These are phyloP conservation scores for Hoplias malabaricus DNA, from an alignment of 2,113 vertebrate genomes.

Conservation along the genomic window DNA sequence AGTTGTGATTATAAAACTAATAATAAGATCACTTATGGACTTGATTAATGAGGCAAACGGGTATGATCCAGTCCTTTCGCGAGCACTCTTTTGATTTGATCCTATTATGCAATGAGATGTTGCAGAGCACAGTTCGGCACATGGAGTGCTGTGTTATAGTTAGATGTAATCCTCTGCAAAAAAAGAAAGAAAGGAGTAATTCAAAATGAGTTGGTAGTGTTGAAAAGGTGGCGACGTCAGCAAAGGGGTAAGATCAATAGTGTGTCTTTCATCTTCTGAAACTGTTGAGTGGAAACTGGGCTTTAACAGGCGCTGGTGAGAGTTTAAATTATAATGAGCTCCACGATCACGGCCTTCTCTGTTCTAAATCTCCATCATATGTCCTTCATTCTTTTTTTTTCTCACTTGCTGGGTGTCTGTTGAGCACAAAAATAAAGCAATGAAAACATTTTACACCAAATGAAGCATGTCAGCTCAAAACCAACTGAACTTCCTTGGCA, in stretches of 20 bases:
- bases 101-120: background rate
- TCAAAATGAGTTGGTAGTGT: constrained; percentile 7
- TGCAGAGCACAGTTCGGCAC: background rate
- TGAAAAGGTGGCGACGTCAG: background rate
- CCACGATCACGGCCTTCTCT: constrained; percentile 54
- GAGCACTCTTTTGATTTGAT: background rate
- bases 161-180: background rate
- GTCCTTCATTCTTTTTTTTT: constrained; percentile 53
- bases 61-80: background rate
- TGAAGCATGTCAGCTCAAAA: constrained; percentile 52
- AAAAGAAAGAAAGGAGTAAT: background rate
- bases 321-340: constrained; percentile 60
- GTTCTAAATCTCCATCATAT: constrained; percentile 54
- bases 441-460: constrained; percentile 61
- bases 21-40: background rate
- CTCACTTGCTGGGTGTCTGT: constrained; percentile 39
- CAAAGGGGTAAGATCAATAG: constrained; percentile 46
- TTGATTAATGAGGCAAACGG: background rate
- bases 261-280: constrained; percentile 49
- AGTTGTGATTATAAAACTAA: background rate
- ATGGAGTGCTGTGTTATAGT: background rate
- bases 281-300: constrained; percentile 42
- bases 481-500: constrained; percentile 41
- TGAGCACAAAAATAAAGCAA: constrained; percentile 58
- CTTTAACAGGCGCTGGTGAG: constrained; percentile 52